These are phyloP conservation scores for Scopus umbretta DNA, from an alignment of 2,113 vertebrate species.

Conservation along the genomic window DNA sequence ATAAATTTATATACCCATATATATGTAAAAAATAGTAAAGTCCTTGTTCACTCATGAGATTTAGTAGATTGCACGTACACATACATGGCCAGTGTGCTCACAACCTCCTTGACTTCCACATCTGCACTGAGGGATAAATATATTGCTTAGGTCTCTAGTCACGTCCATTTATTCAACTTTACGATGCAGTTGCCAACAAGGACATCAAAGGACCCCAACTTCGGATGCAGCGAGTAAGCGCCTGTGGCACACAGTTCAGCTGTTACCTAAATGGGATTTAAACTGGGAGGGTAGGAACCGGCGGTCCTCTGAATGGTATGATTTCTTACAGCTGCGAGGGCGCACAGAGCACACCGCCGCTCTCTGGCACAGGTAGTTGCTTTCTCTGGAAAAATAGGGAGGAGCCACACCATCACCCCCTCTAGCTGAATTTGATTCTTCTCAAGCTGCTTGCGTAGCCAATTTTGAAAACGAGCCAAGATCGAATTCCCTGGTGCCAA, in stretches of 20 bases:
- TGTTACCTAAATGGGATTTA: not conserved
- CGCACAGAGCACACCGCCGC: not conserved
- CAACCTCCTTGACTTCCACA: not conserved
- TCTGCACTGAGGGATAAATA: not conserved
- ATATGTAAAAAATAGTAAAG: not conserved
- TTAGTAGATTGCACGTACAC: not conserved
- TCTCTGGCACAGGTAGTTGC: not conserved
- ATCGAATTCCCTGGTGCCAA: conserved; percentile 14
- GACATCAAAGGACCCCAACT: not conserved
- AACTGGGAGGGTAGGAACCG: not conserved
- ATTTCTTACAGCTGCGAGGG: not conserved
- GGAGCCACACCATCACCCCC: not conserved
- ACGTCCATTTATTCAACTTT: not conserved
- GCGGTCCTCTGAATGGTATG: not conserved
- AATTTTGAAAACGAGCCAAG: not conserved
- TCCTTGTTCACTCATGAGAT: not conserved
- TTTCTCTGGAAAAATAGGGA: not conserved
- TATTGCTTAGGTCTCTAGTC: not conserved
- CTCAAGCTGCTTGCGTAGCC: not conserved
- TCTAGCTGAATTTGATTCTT: not conserved
- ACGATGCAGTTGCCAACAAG: not conserved
- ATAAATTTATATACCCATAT: not conserved
- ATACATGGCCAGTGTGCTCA: not conserved
- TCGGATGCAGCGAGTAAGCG: not conserved
- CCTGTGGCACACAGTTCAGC: not conserved